Evolutionary conservation across 2,888 invertebrate genomes (phyloP).

Genomic region (Agelastica alni): DNA sequence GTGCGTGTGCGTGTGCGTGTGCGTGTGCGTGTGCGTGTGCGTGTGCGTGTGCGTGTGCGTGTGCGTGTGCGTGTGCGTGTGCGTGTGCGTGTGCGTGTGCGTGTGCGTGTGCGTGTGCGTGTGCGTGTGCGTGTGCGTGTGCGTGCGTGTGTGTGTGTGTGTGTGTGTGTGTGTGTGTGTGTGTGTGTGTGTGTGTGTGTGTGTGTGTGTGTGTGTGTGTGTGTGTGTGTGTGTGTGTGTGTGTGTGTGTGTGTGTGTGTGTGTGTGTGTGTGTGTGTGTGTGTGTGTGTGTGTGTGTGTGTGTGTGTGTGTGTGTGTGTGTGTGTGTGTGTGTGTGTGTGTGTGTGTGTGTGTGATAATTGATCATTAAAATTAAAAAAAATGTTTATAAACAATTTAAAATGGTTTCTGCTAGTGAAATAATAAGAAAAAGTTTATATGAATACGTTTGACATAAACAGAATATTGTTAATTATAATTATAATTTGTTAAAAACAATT

Average conservation of each 20-base stretch:
- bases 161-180: slow-evolving; percentile 13
- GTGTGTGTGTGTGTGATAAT: slow-evolving; percentile 7
- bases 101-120: slow-evolving; percentile 11
- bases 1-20: slow-evolving; percentile 11
- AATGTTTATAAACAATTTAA: too few relatives aligned
- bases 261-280: slow-evolving; percentile 12
- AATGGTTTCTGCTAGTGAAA: too few relatives aligned
- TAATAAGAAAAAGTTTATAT: too few relatives aligned
- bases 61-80: slow-evolving; percentile 11
- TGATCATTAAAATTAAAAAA: not conserved
- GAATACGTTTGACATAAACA: too few relatives aligned
- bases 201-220: slow-evolving; percentile 13
- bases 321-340: slow-evolving; percentile 11
- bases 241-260: slow-evolving; percentile 12
- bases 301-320: slow-evolving; percentile 12
- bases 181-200: slow-evolving; percentile 13
- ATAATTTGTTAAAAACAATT: not conserved
- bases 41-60: slow-evolving; percentile 11
- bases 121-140: slow-evolving; percentile 11
- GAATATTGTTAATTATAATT: too few relatives aligned
- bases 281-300: slow-evolving; percentile 9
- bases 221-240: slow-evolving; percentile 11
- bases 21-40: slow-evolving; percentile 10
- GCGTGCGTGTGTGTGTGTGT: slow-evolving; percentile 12
- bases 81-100: slow-evolving; percentile 10